Conservation (phyloP, 2,888 invertebrate genomes). For the Polymixis flavicincta region DNA sequence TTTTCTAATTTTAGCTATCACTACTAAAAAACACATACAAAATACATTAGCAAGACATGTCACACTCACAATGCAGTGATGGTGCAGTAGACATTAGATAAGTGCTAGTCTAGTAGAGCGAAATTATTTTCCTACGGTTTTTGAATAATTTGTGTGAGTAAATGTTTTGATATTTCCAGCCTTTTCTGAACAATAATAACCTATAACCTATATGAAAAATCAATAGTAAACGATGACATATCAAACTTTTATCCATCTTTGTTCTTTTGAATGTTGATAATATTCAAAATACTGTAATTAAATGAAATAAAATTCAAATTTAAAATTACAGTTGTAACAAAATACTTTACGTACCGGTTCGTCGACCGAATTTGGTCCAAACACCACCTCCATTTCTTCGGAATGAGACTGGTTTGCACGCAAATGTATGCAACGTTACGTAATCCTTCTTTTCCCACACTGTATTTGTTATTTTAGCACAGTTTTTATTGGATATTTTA, state of each 20-base stretch:
- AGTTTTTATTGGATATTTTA: slow-evolving; percentile 18
- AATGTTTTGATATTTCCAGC: slow-evolving; percentile 3
- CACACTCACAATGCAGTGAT: neutral
- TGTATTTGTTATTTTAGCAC: slow-evolving; percentile 19
- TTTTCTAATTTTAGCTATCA: neutral
- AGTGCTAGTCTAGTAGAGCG: neutral
- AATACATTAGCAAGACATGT: neutral
- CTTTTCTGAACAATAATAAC: slow-evolving; percentile 14
- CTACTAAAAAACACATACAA: neutral
- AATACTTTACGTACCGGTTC: slow-evolving; percentile 86
- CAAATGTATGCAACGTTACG: slow-evolving; percentile 10
- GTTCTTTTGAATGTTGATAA: neutral
- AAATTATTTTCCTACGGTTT: too few species aligned
- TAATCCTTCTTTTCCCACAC: slow-evolving; percentile 1
- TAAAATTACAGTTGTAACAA: slow-evolving; percentile 34
- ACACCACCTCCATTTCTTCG: slow-evolving; percentile 81
- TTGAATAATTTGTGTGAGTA: neutral
- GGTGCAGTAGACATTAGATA: too few species aligned
- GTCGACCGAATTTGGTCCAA: slow-evolving; percentile 88
- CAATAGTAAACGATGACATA: neutral
- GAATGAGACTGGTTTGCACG: neutral
- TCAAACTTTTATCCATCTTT: neutral
- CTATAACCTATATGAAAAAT: slow-evolving; percentile 20
- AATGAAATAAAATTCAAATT: slow-evolving; percentile 25
- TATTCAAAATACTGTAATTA: neutral